phyloP scores from a whole-genome alignment of 2,113 vertebrate species.

The Myrmecobius fasciatus region DNA sequence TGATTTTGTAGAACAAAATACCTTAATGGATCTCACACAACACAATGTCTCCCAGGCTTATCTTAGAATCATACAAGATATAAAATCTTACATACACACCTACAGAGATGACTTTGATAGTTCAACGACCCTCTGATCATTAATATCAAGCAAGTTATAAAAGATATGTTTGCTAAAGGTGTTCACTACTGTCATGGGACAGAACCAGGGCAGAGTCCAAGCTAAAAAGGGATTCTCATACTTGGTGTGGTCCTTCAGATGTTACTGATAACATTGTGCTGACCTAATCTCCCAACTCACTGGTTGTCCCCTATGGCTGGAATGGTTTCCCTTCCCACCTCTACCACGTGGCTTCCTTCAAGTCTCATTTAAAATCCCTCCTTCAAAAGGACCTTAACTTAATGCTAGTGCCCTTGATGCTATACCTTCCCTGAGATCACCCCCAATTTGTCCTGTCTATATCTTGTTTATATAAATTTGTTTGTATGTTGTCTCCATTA shows the following conservation, averaged over 20 bases:
- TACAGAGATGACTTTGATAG: background rate
- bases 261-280: background rate
- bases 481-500: background rate
- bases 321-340: background rate
- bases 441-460: background rate
- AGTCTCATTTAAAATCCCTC: background rate
- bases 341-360: background rate
- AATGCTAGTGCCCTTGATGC: background rate
- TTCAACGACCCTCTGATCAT: background rate
- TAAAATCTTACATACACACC: background rate
- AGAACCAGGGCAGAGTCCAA: background rate
- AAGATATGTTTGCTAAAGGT: background rate
- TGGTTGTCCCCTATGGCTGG: background rate
- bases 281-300: background rate
- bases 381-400: background rate
- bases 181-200: background rate
- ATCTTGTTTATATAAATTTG: background rate
- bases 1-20: background rate
- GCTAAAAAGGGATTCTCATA: background rate
- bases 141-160: background rate
- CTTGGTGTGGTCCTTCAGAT: background rate
- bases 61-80: background rate
- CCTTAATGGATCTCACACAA: background rate
- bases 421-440: background rate
- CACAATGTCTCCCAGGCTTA: background rate